Percentiles rank a stretch among this genome's conserved stretches.
These are phyloP conservation scores for Sciaenops ocellatus DNA, from an alignment of 2,797 vertebrate genomes.

Conservation along the genomic window DNA sequence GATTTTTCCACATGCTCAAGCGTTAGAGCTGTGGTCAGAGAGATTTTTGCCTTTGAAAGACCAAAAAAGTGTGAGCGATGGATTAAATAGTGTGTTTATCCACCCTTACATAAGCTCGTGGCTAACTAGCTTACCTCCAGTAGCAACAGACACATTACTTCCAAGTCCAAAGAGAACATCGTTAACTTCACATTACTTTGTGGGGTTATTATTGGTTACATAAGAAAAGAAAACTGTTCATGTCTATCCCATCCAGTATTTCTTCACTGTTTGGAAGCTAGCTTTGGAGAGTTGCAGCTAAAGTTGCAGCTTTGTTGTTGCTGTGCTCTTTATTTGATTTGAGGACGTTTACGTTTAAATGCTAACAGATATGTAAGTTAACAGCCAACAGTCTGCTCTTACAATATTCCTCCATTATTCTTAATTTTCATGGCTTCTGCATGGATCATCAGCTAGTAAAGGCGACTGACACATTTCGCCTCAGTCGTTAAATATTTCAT, in stretches of 20 bases:
- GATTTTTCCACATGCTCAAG: neutral
- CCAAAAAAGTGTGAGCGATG: neutral
- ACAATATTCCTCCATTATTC: neutral
- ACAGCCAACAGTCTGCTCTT: neutral
- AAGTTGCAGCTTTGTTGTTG: no score
- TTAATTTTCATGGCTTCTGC: neutral
- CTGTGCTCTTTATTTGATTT: no score
- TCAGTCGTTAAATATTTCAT: no score
- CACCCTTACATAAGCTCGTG: neutral
- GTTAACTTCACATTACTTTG: no score
- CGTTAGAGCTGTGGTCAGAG: neutral
- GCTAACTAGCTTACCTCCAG: neutral
- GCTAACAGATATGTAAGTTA: no score
- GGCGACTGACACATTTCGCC: neutral
- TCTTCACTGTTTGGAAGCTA: no score
- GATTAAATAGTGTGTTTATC: neutral
- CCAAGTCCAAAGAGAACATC: neutral
- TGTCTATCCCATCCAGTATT: no score
- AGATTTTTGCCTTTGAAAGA: no score
- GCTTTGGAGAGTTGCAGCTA: no score
- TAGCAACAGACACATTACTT: neutral
- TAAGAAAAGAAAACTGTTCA: no score
- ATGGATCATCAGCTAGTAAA: neutral
- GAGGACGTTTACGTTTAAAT: no score
- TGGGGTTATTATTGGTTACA: neutral